These are phyloP conservation scores for Epinephelus awoara DNA, from an alignment of 2,797 vertebrate genomes.

Conservation along the genomic window DNA sequence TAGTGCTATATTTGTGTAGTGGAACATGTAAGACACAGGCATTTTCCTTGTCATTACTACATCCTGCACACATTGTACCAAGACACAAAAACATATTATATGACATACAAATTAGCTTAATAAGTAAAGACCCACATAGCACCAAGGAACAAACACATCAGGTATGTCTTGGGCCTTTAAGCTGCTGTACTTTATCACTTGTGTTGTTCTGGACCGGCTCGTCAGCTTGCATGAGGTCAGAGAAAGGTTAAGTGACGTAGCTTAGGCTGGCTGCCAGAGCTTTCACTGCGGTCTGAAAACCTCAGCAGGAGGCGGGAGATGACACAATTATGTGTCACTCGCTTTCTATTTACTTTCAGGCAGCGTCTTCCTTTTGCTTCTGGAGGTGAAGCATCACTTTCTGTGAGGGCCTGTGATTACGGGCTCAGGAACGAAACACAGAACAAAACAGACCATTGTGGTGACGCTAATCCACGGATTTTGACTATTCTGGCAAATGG, in stretches of 20 bases:
- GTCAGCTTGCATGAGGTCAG: slow-evolving; percentile 42
- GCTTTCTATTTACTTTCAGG: slow-evolving; percentile 83
- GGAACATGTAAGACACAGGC: no score
- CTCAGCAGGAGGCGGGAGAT: slow-evolving; percentile 85
- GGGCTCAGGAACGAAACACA: slow-evolving; percentile 57
- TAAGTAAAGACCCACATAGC: not conserved
- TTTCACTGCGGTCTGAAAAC: slow-evolving; percentile 78
- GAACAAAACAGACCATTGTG: slow-evolving; percentile 64
- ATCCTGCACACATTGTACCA: not conserved
- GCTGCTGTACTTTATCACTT: slow-evolving; percentile 7
- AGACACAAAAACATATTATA: not conserved
- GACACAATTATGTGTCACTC: slow-evolving; percentile 82
- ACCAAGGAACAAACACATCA: slow-evolving; percentile 3
- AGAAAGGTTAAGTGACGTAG: slow-evolving; percentile 42
- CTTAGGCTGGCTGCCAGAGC: slow-evolving; percentile 27
- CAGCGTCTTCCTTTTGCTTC: slow-evolving; percentile 44
- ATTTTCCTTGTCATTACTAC: not conserved
- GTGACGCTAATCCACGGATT: slow-evolving; percentile 64
- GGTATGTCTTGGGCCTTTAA: slow-evolving; percentile 7
- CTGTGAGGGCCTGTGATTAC: slow-evolving; percentile 59
- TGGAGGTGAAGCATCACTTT: slow-evolving; percentile 49
- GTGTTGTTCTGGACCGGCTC: not conserved
- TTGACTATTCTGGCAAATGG: slow-evolving; percentile 46
- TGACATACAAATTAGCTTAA: not conserved
- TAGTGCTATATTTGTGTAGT: not conserved